Conservation (phyloP, 2,888 invertebrate species). For the Nomada lathburiana region DNA sequence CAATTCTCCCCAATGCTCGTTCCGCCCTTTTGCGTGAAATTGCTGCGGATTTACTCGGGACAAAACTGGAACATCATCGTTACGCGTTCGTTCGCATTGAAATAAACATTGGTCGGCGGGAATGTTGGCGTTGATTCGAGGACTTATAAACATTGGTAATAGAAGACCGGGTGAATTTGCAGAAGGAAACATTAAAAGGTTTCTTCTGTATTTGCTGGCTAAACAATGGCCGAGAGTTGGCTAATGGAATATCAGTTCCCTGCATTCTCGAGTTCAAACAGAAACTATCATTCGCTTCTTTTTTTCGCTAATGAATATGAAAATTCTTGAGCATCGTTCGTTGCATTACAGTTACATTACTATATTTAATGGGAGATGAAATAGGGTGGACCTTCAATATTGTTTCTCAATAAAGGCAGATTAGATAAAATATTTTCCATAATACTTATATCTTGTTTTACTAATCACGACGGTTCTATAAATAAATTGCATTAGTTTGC, state of each 20-base stretch:
- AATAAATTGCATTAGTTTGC: not conserved
- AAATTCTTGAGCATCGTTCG: too few relatives aligned
- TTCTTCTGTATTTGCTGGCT: slow-evolving; percentile 2
- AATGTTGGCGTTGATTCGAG: not conserved
- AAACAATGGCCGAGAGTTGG: slow-evolving; percentile 2
- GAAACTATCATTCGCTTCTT: not conserved
- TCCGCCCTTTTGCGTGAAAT: not conserved
- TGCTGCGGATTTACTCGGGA: too few relatives aligned
- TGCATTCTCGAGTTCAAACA: slow-evolving; percentile 6
- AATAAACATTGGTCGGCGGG: not conserved
- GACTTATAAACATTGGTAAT: not conserved
- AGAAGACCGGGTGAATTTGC: not conserved
- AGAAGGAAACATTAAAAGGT: slow-evolving; percentile 5
- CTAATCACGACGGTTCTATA: too few relatives aligned
- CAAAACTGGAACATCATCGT: too few relatives aligned
- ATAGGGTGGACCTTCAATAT: too few relatives aligned
- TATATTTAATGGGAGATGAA: too few relatives aligned
- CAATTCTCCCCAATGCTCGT: not conserved
- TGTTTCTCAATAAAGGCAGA: too few relatives aligned
- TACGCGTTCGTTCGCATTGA: not conserved
- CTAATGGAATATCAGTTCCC: slow-evolving; percentile 20
- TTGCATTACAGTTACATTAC: too few relatives aligned
- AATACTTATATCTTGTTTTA: too few relatives aligned
- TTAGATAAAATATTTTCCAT: too few relatives aligned
- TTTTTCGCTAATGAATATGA: not conserved